A percentile compares a stretch with the other conserved stretches of the same genome.
These are phyloP conservation scores for Machimus rusticus DNA, from an alignment of 2,888 invertebrate species.

Conservation along the genomic window DNA sequence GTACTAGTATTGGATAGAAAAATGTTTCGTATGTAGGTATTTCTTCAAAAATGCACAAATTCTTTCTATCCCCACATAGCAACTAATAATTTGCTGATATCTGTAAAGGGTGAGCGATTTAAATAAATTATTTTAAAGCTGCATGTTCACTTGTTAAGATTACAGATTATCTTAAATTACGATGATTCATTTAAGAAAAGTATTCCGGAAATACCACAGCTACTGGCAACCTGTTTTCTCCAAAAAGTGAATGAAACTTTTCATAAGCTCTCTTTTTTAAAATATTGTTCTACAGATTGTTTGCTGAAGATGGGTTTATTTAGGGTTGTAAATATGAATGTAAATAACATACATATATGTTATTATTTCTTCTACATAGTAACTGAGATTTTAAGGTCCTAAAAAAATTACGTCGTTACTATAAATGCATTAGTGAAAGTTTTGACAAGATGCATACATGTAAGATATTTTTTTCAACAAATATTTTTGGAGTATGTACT, in stretches of 20 bases:
- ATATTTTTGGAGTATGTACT: no score
- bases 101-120: no score
- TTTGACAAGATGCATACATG: not conserved
- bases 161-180: not conserved
- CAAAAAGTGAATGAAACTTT: not conserved
- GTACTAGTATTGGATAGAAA: no score
- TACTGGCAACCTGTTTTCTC: not conserved
- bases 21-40: no score
- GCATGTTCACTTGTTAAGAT: no score
- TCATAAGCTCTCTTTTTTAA: not conserved
- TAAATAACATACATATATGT: no score
- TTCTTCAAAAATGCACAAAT: no score
- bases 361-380: not conserved
- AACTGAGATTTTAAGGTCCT: not conserved
- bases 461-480: no score
- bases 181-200: not conserved
- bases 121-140: no score
- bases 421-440: not conserved
- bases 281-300: not conserved
- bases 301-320: not conserved
- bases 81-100: no score
- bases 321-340: not conserved
- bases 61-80: no score
- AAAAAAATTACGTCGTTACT: not conserved
- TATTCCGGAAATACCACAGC: not conserved